Base-by-base conservation (phyloP, 2,888 invertebrate genomes). In the Ophraella communa region DNA sequence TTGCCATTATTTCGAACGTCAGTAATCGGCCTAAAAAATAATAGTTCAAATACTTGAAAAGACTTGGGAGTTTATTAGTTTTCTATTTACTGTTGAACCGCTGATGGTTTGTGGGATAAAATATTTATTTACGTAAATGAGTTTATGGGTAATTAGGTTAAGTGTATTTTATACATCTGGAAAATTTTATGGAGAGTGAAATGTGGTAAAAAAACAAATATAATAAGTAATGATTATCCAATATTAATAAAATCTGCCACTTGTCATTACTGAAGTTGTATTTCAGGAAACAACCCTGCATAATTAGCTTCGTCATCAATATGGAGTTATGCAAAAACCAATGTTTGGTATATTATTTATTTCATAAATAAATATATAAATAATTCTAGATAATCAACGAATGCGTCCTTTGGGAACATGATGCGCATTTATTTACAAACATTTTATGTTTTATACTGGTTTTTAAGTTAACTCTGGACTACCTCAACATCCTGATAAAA, bases 121-220 rank as follows among this genome's bases (percentile, higher is more conserved):
- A 35, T 18, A 53, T 45, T 33, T 57, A 57, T 57, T 57, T 57
- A 17, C 30, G 30, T 57, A 49, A 21, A 14, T 20, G 18, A 18
- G 30, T 49, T 49, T 57, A 35, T 57, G 30, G 47, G 47, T 35
- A 57, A 49, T 57, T 57, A 23, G 21, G 35, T 11, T 57, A 57
- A 57, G 57, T 47, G 49, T 47, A 35, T 47, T 44, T 33, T n/a
- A 14, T 33, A 35, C 57, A 57, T 57, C 57, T 57, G 47, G 57
- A 49, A 57, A 35, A 33, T n/a, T 53, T 18, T 53, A 51, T 30
- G 30, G 20, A 51, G 10, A 51, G 10, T 27, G 24, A 51, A 51
- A 51, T 23, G 47, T 14, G 11, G 14, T 14, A 14, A 39, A 39
- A 39, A 14, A 7, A 30, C n/a, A n/a, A n/a, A n/a, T n/a, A 30